Percentiles rank a stretch among this genome's conserved stretches.
phyloP scores from a whole-genome alignment of 64 coral and sea anemone genomes.

The Porites australiensis region DNA sequence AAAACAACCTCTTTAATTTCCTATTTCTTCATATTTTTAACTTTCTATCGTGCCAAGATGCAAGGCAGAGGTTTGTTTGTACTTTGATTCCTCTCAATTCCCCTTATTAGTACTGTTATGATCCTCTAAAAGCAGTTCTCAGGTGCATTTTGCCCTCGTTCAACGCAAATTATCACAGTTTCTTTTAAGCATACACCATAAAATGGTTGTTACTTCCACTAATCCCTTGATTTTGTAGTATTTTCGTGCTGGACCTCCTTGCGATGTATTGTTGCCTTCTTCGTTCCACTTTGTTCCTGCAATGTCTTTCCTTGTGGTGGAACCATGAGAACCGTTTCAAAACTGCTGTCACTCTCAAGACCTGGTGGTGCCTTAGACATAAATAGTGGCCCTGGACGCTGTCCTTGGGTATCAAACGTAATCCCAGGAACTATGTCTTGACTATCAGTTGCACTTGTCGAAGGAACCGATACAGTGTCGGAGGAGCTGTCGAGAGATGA shows the following conservation, averaged over 20 bases:
- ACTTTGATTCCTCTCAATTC: too few species aligned
- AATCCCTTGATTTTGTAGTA: too few species aligned
- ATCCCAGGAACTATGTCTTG: not conserved
- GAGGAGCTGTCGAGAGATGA: not conserved
- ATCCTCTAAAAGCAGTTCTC: too few species aligned
- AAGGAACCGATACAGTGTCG: not conserved
- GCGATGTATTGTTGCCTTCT: not conserved
- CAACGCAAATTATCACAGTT: too few species aligned
- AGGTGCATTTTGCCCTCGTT: too few species aligned
- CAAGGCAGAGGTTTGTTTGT: too few species aligned
- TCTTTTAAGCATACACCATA: not conserved
- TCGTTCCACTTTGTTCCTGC: not conserved
- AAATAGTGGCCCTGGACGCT: slow-evolving; percentile 6
- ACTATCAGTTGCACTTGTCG: not conserved
- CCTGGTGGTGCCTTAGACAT: not conserved
- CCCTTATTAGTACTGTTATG: too few species aligned
- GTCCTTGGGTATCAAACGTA: slow-evolving; percentile 28
- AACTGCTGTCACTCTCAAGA: not conserved
- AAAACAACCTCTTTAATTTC: too few species aligned
- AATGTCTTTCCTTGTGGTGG: not conserved
- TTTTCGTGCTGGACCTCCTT: not conserved
- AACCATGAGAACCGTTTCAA: slow-evolving; percentile 17
- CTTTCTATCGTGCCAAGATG: too few species aligned
- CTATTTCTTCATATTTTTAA: too few species aligned
- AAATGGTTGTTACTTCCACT: not conserved